Evolutionary conservation across 2,113 vertebrate species (phyloP).

Genomic region (Loxodonta africana): DNA sequence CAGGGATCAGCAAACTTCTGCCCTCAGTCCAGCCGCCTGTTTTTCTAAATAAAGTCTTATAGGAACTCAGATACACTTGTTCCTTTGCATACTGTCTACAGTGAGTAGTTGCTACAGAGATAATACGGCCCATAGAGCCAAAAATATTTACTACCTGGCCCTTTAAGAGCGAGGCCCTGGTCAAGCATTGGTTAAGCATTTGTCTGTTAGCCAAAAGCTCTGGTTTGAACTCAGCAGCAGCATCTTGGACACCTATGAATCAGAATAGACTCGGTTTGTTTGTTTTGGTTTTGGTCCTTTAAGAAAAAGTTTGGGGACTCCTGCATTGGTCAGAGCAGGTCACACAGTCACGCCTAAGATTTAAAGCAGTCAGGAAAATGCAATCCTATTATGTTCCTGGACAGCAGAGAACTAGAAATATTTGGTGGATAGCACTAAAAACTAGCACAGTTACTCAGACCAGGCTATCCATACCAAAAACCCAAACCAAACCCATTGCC

Average conservation of each 20-base stretch:
- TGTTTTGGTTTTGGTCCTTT: not conserved
- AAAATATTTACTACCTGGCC: no score
- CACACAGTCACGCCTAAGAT: not conserved
- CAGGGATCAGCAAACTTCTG: not conserved
- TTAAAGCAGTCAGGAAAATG: not conserved
- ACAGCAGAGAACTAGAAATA: not conserved
- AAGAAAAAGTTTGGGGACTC: not conserved
- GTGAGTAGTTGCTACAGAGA: no score
- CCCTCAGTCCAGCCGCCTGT: fast-evolving
- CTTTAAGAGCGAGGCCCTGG: not conserved
- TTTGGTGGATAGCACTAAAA: fast-evolving
- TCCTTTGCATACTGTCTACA: no score
- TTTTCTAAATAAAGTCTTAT: no score
- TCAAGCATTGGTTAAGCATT: no score
- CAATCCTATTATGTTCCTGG: not conserved
- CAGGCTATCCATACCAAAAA: not conserved
- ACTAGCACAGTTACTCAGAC: fast-evolving
- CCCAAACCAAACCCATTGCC: no score
- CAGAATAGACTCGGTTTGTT: no score
- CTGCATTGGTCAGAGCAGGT: not conserved
- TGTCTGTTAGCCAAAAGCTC: no score
- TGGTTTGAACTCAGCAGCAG: no score
- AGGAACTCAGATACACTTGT: no score
- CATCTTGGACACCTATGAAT: no score
- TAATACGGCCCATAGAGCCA: not conserved